Percentiles rank a stretch among this genome's conserved stretches.
Conservation (phyloP, 1,140 invertebrate genomes). For the Tenebrio molitor region DNA sequence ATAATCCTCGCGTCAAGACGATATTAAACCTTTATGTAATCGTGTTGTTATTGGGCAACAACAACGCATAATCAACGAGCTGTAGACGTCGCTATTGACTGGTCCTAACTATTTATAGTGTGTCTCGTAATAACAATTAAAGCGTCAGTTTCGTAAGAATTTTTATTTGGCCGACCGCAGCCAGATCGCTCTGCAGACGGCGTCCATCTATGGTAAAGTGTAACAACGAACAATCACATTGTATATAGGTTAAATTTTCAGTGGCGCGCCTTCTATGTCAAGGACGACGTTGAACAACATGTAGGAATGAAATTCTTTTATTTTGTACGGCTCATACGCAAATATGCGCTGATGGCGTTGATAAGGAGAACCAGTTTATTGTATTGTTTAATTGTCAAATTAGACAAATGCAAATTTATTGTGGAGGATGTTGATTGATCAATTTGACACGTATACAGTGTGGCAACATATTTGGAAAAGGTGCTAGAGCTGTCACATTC, state of each 20-base stretch:
- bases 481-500: neutral
- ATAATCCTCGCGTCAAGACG: neutral
- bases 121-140: constrained; percentile 5
- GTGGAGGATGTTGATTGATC: constrained; percentile 14
- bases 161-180: neutral
- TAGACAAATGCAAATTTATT: constrained; percentile 27
- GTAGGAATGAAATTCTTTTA: constrained; percentile 23
- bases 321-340: neutral
- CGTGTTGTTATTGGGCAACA: neutral
- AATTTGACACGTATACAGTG: neutral
- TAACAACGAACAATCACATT: constrained; percentile 4
- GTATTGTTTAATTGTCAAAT: constrained; percentile 27
- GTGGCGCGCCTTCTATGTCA: constrained; percentile 30
- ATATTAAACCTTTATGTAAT: neutral
- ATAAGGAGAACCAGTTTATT: constrained; percentile 35
- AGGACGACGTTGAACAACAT: constrained; percentile 26
- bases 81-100: neutral
- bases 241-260: constrained; percentile 23
- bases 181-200: neutral
- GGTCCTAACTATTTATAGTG: neutral
- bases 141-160: neutral
- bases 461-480: neutral
- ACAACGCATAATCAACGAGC: neutral
- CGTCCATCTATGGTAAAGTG: constrained; percentile 8
- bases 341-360: constrained; percentile 15